These are phyloP conservation scores for Caenorhabditis elegans DNA, from an alignment of 1,140 invertebrate species.

Conservation along the genomic window DNA sequence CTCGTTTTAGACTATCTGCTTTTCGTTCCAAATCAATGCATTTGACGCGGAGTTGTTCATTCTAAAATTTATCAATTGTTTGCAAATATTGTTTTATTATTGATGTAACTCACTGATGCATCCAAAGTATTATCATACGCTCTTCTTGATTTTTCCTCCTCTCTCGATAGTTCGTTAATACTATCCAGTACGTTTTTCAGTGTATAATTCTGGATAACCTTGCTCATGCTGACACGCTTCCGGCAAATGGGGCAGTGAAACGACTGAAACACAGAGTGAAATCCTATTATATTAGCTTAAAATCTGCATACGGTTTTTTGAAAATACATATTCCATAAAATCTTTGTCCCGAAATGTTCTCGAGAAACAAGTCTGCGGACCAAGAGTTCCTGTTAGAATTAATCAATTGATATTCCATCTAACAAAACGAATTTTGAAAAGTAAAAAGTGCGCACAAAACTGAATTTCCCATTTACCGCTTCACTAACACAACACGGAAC, in stretches of 20 bases:
- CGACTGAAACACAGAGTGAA: no score
- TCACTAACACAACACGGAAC: conserved; percentile 1
- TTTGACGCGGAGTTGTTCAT: neutral
- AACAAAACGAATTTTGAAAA: neutral
- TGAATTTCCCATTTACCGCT: no score
- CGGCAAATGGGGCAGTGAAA: conserved; percentile 11
- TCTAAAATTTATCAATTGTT: neutral
- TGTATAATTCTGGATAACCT: neutral
- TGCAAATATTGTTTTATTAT: no score
- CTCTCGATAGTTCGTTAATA: neutral
- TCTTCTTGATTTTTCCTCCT: neutral
- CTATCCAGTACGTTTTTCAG: conserved; percentile 3
- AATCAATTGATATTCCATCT: neutral
- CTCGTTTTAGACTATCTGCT: neutral
- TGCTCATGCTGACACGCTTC: neutral
- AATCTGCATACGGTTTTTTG: neutral
- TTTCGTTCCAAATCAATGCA: neutral
- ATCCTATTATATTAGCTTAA: neutral
- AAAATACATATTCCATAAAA: neutral
- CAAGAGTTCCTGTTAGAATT: neutral
- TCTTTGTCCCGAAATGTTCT: conserved; percentile 5
- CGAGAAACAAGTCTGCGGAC: neutral
- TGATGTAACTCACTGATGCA: neutral
- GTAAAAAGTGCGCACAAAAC: neutral
- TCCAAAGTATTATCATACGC: neutral